Percentiles rank a stretch among this genome's conserved stretches.
These are phyloP conservation scores for Chaitophorus viminalis DNA, from an alignment of 2,888 invertebrate species.

Conservation along the genomic window DNA sequence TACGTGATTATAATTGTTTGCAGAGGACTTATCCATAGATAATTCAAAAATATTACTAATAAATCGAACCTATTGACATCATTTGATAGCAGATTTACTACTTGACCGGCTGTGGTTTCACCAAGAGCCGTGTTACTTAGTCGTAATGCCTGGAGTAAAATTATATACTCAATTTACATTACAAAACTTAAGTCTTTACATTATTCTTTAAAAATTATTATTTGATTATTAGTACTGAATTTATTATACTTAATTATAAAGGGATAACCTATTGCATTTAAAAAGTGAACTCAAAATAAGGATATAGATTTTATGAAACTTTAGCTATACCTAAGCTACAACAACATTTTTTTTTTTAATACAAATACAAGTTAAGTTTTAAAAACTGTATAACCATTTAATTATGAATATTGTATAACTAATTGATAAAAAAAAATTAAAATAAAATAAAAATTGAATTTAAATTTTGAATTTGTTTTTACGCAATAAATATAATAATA, in stretches of 20 bases:
- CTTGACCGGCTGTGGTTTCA: slow-evolving; percentile 80
- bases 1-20: slow-evolving; percentile 81
- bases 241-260: too few relatives aligned
- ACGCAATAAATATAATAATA: not conserved
- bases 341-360: not conserved
- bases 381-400: not conserved
- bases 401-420: not conserved
- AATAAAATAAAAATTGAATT: not conserved
- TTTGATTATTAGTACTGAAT: too few relatives aligned
- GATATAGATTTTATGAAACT: too few relatives aligned
- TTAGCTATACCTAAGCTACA: too few relatives aligned
- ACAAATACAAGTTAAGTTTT: not conserved
- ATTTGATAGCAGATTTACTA: slow-evolving; percentile 82
- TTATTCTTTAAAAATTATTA: too few relatives aligned
- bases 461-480: not conserved
- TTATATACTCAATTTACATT: not conserved
- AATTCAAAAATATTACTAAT: slow-evolving; percentile 87
- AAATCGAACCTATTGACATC: slow-evolving; percentile 94
- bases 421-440: too few relatives aligned
- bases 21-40: slow-evolving; percentile 89
- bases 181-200: too few relatives aligned
- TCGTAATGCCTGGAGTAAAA: slow-evolving; percentile 71
- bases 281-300: too few relatives aligned
- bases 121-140: slow-evolving; percentile 84
- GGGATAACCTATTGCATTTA: too few relatives aligned